phyloP scores from a whole-genome alignment of 2,113 vertebrate species.

The Anoplopoma fimbria region DNA sequence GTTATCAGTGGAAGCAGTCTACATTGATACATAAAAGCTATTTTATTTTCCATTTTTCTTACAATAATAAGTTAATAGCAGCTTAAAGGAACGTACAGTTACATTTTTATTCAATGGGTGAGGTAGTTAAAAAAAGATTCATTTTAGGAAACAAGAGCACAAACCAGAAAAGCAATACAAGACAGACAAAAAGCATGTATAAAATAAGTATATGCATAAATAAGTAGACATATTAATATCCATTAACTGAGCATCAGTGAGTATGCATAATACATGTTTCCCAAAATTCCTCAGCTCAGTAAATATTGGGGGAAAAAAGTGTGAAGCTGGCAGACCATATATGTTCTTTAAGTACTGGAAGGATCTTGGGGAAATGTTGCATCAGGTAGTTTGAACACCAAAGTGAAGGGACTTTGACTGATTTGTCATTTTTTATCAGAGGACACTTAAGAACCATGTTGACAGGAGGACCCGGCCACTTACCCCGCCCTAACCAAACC shows the following conservation, averaged over 20 bases:
- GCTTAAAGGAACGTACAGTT: too few species aligned
- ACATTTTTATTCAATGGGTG: too few species aligned
- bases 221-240: too few species aligned
- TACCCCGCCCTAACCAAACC: neutral
- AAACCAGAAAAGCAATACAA: neutral
- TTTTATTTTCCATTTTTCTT: too few species aligned
- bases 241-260: too few species aligned
- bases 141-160: neutral
- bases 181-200: neutral
- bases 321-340: too few species aligned
- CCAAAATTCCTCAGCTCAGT: too few species aligned
- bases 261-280: too few species aligned
- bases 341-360: too few species aligned
- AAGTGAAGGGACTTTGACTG: neutral
- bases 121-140: neutral
- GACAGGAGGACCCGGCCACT: neutral
- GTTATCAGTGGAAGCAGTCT: neutral
- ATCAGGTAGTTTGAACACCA: neutral
- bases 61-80: too few species aligned
- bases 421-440: neutral
- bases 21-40: neutral
- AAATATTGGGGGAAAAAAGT: too few species aligned
- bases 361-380: neutral
- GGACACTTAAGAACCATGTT: neutral
- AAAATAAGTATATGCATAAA: too few species aligned